Evolutionary conservation across 1,140 invertebrate species (phyloP).

Genomic region (Hypsibius dujardini): DNA sequence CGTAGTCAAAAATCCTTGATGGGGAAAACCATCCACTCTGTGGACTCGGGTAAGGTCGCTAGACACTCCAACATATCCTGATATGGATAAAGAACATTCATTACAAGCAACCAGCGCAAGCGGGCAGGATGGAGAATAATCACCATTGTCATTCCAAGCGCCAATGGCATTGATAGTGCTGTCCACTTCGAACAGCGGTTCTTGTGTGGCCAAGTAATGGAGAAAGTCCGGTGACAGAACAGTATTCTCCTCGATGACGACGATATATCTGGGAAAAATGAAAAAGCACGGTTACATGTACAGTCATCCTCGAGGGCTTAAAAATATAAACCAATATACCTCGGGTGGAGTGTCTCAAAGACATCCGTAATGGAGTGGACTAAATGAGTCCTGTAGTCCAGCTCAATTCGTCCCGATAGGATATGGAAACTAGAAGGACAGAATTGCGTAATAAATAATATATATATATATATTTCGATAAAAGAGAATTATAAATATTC

Average conservation of each 20-base stretch:
- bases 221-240: conserved; percentile 37
- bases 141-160: conserved; percentile 39
- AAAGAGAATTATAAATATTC: conserved; percentile 22
- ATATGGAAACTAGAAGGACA: conserved; percentile 26
- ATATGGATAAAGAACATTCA: conserved; percentile 18
- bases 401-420: no score
- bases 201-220: conserved; percentile 34
- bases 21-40: conserved; percentile 31
- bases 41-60: conserved; percentile 27
- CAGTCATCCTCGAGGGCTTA: no score
- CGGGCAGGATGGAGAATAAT: conserved; percentile 13
- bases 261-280: conserved; percentile 30
- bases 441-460: conserved; percentile 27
- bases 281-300: no score
- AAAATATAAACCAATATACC: no score
- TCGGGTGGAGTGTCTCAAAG: no score
- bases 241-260: conserved; percentile 37
- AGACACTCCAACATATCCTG: conserved; percentile 30
- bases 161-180: conserved; percentile 33
- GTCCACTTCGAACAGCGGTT: conserved; percentile 31
- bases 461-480: conserved; percentile 18
- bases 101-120: conserved; percentile 6
- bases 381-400: no score
- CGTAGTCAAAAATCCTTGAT: conserved; percentile 30
- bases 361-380: no score